Percentiles rank a stretch among this genome's conserved stretches.
Evolutionary conservation across 2,888 invertebrate species (phyloP).

Genomic region (Lampropteryx suffumata): DNA sequence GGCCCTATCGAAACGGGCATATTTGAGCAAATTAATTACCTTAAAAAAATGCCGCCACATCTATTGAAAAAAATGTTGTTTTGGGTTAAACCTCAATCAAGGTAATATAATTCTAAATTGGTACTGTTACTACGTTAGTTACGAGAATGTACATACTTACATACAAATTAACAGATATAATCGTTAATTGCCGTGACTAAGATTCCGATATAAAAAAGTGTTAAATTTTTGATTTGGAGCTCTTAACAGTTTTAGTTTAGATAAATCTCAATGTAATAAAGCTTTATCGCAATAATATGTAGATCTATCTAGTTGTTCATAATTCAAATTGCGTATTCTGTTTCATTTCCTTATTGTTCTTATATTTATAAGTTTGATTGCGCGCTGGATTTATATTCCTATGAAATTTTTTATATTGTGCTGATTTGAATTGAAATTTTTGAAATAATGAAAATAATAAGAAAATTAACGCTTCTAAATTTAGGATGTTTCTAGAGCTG

Average conservation of each 20-base stretch:
- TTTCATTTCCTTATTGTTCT: constrained; percentile 32
- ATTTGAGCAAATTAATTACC: too few relatives aligned
- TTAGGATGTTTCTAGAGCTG: too few relatives aligned
- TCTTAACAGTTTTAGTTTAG: neutral
- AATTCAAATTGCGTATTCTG: constrained; percentile 23
- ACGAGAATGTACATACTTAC: neutral
- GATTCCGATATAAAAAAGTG: neutral
- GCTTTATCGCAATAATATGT: constrained; percentile 29
- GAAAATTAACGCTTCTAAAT: too few relatives aligned
- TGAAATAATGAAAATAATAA: too few relatives aligned
- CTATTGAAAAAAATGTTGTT: too few relatives aligned
- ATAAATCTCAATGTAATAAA: constrained; percentile 13
- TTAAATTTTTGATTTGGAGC: neutral
- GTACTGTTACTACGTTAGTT: constrained; percentile 1
- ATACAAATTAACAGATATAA: constrained; percentile 1
- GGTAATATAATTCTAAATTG: neutral
- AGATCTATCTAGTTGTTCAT: constrained; percentile 24
- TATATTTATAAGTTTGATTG: constrained; percentile 22
- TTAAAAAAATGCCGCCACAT: too few relatives aligned
- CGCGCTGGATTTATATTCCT: constrained; percentile 12
- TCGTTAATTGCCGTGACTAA: constrained; percentile 8
- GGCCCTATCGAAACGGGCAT: too few relatives aligned
- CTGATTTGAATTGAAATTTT: too few relatives aligned
- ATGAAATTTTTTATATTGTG: neutral
- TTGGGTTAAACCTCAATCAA: too few relatives aligned